Percentiles rank a stretch among this genome's conserved stretches.
Evolutionary conservation across 2,113 vertebrate species (phyloP).

Genomic region (Dunckerocampus dactyliophorus): DNA sequence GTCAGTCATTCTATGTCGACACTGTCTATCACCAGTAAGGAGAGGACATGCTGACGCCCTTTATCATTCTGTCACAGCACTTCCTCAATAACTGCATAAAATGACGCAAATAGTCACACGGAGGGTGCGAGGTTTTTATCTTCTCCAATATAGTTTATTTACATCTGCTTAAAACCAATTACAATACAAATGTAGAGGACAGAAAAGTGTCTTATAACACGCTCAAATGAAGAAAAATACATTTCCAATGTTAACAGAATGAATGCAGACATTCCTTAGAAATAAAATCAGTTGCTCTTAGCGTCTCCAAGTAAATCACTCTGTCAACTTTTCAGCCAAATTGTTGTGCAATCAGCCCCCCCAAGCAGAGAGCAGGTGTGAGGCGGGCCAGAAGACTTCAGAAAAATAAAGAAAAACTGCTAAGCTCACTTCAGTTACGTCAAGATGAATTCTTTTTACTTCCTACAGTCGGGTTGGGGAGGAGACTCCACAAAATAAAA

Average conservation of each 20-base stretch:
- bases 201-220: slow-evolving; percentile 44
- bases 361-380: too few species aligned
- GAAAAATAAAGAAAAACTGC: too few species aligned
- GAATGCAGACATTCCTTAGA: slow-evolving; percentile 40
- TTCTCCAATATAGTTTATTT: neutral
- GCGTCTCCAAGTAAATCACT: slow-evolving; percentile 27
- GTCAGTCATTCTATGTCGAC: neutral
- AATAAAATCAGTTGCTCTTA: slow-evolving; percentile 48
- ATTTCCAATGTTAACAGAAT: slow-evolving; percentile 40
- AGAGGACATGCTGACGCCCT: neutral
- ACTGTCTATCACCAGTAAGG: neutral
- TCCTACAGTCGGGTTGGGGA: too few species aligned
- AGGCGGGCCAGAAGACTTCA: too few species aligned
- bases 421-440: too few species aligned
- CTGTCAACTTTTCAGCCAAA: slow-evolving; percentile 28
- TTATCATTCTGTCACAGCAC: neutral
- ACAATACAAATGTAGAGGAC: neutral
- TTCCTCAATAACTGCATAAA: slow-evolving; percentile 35
- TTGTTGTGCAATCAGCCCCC: slow-evolving; percentile 35
- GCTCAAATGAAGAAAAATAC: slow-evolving; percentile 49
- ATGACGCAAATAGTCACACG: slow-evolving; percentile 15
- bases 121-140: neutral
- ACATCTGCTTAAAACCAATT: neutral
- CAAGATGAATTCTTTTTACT: too few species aligned
- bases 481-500: too few species aligned